Base-by-base conservation (phyloP, 2,797 vertebrate genomes). In the Poecilia wingei region DNA sequence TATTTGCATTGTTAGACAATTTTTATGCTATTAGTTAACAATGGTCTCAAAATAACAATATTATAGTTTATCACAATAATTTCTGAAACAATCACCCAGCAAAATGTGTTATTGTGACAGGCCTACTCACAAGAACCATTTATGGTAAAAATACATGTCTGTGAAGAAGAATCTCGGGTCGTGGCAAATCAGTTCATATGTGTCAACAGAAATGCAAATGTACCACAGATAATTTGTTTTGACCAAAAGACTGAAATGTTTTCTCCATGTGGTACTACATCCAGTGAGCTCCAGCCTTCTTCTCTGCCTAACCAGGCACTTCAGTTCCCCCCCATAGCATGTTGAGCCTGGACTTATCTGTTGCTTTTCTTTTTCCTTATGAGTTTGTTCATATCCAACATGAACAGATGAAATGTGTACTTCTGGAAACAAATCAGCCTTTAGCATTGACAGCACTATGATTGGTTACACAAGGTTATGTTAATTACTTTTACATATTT, bases 391-490 rank as follows among this genome's bases (percentile, higher is more conserved):
- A 66, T 43, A 12, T 75, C 20, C 4, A 71, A 28, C 36, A 69
- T 13, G n/a, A 45, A 68, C 10, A 69, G 46, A 73, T 76, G 36
- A 2, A 51, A 20, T 36, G 20, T 73, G 33, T 75, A 25, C 14
- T 20, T 10, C 0, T 53, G 79, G 59, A 73, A 18, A 31, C 7
- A 64, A 46, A 36, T 81, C 64, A 36, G 46, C n/a, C 61, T 79
- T 51, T 70, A 7, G 43, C 75, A 72, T 70, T 76, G 68, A 81
- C 76, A 70, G 69, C 74, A 47, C 71, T 86, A 82, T 87, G 77
- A 84, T 77, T 78, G 55, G 74, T 82, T 86, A 77, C 70, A 83
- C 80, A 13, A 83, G 76, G 79, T 20, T 68, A 69, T 80, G 78
- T 68, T 71, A 61, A 61, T 85, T 75, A 41, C 59, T 82, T 81